phyloP scores from a whole-genome alignment of 2,113 vertebrate genomes.

The Gobio gobio region DNA sequence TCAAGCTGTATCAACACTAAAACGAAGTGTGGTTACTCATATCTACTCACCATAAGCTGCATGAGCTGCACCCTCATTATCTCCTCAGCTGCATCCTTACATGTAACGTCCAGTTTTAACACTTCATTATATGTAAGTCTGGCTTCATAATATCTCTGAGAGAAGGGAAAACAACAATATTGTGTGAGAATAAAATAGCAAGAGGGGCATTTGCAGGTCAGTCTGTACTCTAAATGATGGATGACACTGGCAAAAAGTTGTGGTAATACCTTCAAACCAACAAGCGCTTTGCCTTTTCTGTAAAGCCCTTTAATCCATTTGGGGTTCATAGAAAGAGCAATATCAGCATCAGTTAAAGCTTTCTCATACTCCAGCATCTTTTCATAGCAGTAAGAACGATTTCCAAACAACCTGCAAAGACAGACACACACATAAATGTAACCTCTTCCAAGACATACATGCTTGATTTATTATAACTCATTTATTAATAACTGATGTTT shows the following conservation, averaged over 20 bases:
- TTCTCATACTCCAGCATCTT: conserved; percentile 73
- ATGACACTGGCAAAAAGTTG: background rate
- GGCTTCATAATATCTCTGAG: conserved; percentile 81
- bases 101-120: conserved; percentile 63
- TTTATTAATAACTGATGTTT: background rate
- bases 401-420: conserved; percentile 82
- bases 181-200: background rate
- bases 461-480: background rate
- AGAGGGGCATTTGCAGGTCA: background rate
- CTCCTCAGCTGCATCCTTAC: conserved; percentile 72
- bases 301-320: conserved; percentile 86
- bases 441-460: background rate
- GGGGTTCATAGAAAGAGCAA: conserved; percentile 74
- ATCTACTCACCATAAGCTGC: conserved; percentile 69
- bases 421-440: background rate
- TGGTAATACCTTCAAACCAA: conserved; percentile 81
- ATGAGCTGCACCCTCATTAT: conserved; percentile 74
- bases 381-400: conserved; percentile 87
- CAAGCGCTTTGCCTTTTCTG: conserved; percentile 84
- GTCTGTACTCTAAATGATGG: background rate
- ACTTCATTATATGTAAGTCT: conserved; percentile 75
- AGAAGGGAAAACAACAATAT: background rate
- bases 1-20: background rate
- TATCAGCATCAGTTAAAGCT: conserved; percentile 78
- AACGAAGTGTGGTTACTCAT: background rate